Conservation (phyloP, 2,888 invertebrate genomes). For the Leptothorax acervorum region DNA sequence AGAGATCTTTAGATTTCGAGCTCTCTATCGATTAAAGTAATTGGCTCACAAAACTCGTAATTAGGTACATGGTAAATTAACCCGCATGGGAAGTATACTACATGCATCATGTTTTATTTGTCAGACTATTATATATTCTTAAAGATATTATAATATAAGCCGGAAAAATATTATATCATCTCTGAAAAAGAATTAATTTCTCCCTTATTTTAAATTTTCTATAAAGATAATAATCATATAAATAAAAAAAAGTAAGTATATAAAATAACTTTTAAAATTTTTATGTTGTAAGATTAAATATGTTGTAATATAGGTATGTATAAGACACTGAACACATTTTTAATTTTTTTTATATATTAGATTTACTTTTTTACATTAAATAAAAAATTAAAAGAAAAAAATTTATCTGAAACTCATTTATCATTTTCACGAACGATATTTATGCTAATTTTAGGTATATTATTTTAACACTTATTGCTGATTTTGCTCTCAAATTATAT, state of each 20-base stretch:
- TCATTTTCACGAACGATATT: neutral
- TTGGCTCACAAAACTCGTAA: neutral
- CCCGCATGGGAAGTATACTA: too few species aligned
- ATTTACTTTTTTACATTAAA: neutral
- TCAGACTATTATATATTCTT: neutral
- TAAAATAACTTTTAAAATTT: neutral
- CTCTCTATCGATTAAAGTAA: slow-evolving; percentile 26
- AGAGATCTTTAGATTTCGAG: slow-evolving; percentile 35
- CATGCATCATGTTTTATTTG: neutral
- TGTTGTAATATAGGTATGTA: neutral
- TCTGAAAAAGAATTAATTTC: neutral
- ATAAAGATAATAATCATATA: neutral
- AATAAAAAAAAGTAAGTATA: neutral
- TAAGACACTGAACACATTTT: neutral
- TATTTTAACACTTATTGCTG: neutral
- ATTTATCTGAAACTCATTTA: neutral
- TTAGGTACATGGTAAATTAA: neutral
- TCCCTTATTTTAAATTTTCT: neutral
- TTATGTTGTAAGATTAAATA: neutral
- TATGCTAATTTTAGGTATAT: neutral
- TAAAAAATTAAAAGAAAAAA: neutral
- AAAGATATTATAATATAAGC: neutral
- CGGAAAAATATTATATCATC: neutral
- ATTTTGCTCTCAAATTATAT: neutral
- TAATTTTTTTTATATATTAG: neutral